These are phyloP conservation scores for Halcyon senegalensis DNA, from an alignment of 2,113 vertebrate genomes.

Conservation along the genomic window DNA sequence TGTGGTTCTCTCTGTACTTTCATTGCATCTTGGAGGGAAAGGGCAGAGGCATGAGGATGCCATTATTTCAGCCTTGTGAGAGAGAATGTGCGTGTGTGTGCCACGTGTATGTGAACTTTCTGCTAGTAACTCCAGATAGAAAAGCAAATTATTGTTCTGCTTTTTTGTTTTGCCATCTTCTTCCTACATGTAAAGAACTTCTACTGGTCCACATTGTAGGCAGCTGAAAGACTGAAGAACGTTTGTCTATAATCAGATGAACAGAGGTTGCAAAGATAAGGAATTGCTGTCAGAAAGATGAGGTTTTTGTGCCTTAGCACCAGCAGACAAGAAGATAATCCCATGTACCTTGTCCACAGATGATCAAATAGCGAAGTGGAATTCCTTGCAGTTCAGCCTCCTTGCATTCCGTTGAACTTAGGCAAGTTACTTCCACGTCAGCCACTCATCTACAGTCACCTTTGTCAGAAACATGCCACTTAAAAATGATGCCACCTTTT, in stretches of 20 bases:
- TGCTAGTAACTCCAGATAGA: background rate
- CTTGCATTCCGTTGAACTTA: background rate
- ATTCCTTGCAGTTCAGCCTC: background rate
- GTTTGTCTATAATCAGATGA: background rate
- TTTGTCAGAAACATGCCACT: background rate
- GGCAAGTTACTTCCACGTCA: background rate
- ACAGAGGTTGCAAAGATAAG: background rate
- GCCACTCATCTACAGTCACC: background rate
- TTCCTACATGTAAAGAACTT: background rate
- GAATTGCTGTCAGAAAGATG: background rate
- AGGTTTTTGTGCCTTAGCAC: background rate
- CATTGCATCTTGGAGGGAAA: background rate
- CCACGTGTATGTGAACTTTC: background rate
- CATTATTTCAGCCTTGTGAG: background rate
- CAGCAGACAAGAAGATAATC: background rate
- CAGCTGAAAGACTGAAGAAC: background rate
- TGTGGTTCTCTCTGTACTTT: background rate
- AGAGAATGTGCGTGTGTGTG: background rate
- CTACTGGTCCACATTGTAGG: background rate
- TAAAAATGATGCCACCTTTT: background rate
- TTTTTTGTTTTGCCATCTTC: background rate
- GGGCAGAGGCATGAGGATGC: background rate
- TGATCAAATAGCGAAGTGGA: background rate
- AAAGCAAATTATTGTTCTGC: background rate
- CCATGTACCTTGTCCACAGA: background rate